These are phyloP conservation scores for Spodoptera picta DNA, from an alignment of 2,888 invertebrate genomes.

Conservation along the genomic window DNA sequence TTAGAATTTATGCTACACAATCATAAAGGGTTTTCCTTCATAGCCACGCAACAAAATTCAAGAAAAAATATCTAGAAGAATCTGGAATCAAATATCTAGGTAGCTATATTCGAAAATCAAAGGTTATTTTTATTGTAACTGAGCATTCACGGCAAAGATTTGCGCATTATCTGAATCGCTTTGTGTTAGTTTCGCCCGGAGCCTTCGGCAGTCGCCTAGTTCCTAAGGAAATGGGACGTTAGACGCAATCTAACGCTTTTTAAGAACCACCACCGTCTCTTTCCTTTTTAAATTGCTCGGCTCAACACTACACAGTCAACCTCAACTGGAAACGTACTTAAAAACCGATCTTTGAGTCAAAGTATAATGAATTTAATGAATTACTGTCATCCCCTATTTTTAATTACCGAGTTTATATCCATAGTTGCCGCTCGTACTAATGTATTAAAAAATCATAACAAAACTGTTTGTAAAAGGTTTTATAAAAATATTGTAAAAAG, in stretches of 20 bases:
- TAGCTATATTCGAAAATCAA: conserved; percentile 10
- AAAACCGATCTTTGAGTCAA: conserved; percentile 33
- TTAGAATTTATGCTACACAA: too few relatives aligned
- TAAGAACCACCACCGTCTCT: conserved; percentile 53
- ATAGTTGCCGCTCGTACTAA: too few relatives aligned
- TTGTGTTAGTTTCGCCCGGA: conserved; percentile 57
- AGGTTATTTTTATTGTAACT: conserved; percentile 24
- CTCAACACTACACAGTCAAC: conserved; percentile 24
- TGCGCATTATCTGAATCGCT: conserved; percentile 54
- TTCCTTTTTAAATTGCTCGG: conserved; percentile 56
- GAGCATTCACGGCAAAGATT: conserved; percentile 28
- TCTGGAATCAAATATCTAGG: conserved; percentile 10
- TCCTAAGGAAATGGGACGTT: conserved; percentile 62
- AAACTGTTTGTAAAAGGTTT: too few relatives aligned
- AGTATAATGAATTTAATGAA: conserved; percentile 14
- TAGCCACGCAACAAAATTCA: too few relatives aligned
- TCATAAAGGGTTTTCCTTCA: too few relatives aligned
- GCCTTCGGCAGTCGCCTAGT: conserved; percentile 50
- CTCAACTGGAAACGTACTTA: conserved; percentile 21
- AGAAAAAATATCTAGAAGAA: conserved; percentile 1
- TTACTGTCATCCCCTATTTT: too few relatives aligned
- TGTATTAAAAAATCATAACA: too few relatives aligned
- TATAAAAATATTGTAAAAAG: too few relatives aligned
- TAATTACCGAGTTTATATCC: too few relatives aligned
- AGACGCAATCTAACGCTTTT: conserved; percentile 63